Evolutionary conservation across 2,888 invertebrate genomes (phyloP), one percentile per base, ranked within the genome.

Genomic region (Apotomis turbidana): DNA sequence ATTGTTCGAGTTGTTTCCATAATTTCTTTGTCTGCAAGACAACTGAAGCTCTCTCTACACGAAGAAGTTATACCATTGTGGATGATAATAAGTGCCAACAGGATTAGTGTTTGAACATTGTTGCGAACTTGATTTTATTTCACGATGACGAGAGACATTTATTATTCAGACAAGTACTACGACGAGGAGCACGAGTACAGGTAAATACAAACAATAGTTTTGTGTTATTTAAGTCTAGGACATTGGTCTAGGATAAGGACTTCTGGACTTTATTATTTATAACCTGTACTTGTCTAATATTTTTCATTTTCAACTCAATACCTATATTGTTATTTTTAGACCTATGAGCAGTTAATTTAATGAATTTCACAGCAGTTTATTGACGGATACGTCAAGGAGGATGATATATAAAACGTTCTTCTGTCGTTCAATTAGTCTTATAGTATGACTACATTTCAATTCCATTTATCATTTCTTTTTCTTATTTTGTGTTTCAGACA

Each of bases 171-270:
- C 78, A 98, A 98, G 94, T 98, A 98, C 89, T 96, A 95, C 83
- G 98, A 98, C 83, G 98, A 98, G 74, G 95, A 96, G 79, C 97
- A 95, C 85, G 98, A 98, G 90, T 98, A 98, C 94, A 96, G 98
- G 98, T 98, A 94, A 41, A 12, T 62, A 41, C 49, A 6, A 41
- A 64, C 57, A 10, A 10, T 15, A 15, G 10, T 54, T 15, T 13
- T 52, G 66, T 12, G 12, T 36, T 55, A 49, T 49, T 10, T 9
- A 10, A 9, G 3, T 10, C 6, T 10, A 49, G 9, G n/a, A 58
- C 58, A 38, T 5, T n/a, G 6, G 41, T 41, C 5, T 6, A 6
- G 41, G 27, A 27, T 27, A 27, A 27, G 6, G 41, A 41, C 41
- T 41, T 41, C 41, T 41, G 6, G 6, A 41, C 0, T 41, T 41